A percentile compares a stretch with the other conserved stretches of the same genome.
phyloP scores from a whole-genome alignment of 1,140 invertebrate genomes.

The Drosophila rhopaloa region DNA sequence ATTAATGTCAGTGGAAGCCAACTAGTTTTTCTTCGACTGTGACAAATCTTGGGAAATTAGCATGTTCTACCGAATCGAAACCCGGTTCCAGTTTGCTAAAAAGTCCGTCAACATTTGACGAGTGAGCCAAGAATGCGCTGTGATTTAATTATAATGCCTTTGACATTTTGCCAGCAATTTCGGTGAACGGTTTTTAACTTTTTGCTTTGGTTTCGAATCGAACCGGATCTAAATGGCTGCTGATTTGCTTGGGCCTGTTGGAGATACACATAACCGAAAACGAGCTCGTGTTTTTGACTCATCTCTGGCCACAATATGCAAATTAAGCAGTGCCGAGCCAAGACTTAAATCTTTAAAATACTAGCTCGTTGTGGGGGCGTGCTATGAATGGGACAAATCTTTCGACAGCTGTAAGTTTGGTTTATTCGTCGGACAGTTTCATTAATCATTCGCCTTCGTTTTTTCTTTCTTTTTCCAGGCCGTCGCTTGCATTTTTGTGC shows the following conservation, averaged over 20 bases:
- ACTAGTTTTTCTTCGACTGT: conserved; percentile 54
- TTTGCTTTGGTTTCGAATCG: conserved; percentile 55
- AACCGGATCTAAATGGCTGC: conserved; percentile 74
- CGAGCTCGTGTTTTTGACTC: conserved; percentile 50
- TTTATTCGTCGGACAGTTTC: conserved; percentile 7
- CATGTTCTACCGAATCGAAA: conserved; percentile 27
- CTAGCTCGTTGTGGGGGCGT: conserved; percentile 25
- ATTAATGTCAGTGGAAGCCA: conserved; percentile 49
- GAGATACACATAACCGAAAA: conserved; percentile 46
- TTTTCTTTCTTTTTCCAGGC: conserved; percentile 44
- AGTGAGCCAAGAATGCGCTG: conserved; percentile 32
- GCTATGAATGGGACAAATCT: conserved; percentile 48
- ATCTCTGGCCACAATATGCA: conserved; percentile 55
- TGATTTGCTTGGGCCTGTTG: conserved; percentile 44
- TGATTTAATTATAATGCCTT: conserved; percentile 65
- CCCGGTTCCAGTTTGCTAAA: conserved; percentile 33
- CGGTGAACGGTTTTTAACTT: conserved; percentile 34
- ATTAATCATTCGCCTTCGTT: conserved; percentile 34
- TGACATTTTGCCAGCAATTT: conserved; percentile 66
- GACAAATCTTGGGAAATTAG: conserved; percentile 51
- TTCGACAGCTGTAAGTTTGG: conserved; percentile 21
- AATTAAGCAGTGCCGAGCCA: conserved; percentile 35
- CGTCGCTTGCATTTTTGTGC: conserved; percentile 82
- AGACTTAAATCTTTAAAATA: conserved; percentile 19
- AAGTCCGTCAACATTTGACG: conserved; percentile 25